These are phyloP conservation scores for Zaprionus tsacasi DNA, from an alignment of 1,140 invertebrate genomes.

Conservation along the genomic window DNA sequence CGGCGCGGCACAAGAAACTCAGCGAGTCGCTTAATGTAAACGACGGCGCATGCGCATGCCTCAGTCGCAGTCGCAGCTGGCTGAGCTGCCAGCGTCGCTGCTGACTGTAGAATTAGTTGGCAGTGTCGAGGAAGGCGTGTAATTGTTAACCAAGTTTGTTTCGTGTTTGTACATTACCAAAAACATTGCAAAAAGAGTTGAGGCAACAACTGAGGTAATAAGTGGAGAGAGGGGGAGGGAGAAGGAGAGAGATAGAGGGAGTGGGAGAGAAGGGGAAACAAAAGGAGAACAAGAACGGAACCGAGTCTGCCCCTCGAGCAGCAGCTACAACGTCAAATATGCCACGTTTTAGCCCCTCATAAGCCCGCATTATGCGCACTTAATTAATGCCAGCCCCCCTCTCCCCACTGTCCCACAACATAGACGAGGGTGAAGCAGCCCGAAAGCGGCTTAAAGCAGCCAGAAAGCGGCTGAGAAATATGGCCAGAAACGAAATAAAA, in stretches of 20 bases:
- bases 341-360: conserved; percentile 78
- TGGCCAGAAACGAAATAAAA: conserved; percentile 44
- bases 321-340: conserved; percentile 31
- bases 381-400: conserved; percentile 59
- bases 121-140: conserved; percentile 68
- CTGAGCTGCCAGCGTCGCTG: conserved; percentile 20
- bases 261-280: conserved; percentile 6
- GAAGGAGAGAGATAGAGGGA: not conserved
- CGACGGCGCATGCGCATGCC: conserved; percentile 76
- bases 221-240: not conserved
- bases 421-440: conserved; percentile 37
- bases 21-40: conserved; percentile 68
- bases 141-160: conserved; percentile 78
- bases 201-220: conserved; percentile 11
- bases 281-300: not conserved
- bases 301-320: not conserved
- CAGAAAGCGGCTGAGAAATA: conserved; percentile 30
- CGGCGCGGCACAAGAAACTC: conserved; percentile 29
- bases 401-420: not conserved
- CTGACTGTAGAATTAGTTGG: conserved; percentile 61
- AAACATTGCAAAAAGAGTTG: conserved; percentile 38
- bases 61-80: conserved; percentile 38
- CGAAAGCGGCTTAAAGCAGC: conserved; percentile 67
- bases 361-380: conserved; percentile 81
- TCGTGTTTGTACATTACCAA: conserved; percentile 62